Conservation (phyloP, 2,113 vertebrate genomes). For the Oryzias celebensis region DNA sequence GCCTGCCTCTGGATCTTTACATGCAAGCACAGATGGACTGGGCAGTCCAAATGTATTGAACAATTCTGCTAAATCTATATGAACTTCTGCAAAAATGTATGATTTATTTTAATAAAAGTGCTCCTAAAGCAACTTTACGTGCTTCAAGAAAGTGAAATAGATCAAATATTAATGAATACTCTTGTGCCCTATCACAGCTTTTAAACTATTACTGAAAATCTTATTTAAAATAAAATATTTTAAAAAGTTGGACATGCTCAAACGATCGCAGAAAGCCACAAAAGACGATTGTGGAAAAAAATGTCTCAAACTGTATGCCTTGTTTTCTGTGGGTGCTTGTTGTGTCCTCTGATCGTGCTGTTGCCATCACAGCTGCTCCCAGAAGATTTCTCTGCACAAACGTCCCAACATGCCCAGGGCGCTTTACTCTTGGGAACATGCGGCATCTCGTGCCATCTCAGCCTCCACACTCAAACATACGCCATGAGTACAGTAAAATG, state of each 20-base stretch:
- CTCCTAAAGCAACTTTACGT: no score
- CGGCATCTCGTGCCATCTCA: neutral
- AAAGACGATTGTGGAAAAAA: neutral
- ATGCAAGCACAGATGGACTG: no score
- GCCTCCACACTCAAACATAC: slow-evolving; percentile 4
- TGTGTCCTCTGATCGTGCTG: slow-evolving; percentile 7
- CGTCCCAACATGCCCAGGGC: slow-evolving; percentile 23
- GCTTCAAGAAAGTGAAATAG: no score
- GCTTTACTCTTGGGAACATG: slow-evolving; percentile 12
- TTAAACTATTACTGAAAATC: slow-evolving; percentile 4
- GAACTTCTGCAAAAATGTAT: neutral
- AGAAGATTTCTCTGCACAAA: slow-evolving; percentile 5
- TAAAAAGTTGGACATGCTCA: no score
- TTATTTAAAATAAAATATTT: neutral
- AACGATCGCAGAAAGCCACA: neutral
- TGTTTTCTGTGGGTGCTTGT: neutral
- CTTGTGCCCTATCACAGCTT: neutral
- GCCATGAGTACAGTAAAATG: slow-evolving; percentile 17
- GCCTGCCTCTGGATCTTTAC: neutral
- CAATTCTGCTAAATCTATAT: neutral
- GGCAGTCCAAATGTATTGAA: neutral
- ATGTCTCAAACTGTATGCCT: neutral
- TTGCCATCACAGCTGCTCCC: slow-evolving; percentile 35
- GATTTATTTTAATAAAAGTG: neutral
- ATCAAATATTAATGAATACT: no score